Percentiles rank a stretch among this genome's conserved stretches.
phyloP scores from a whole-genome alignment of 2,113 vertebrate genomes.

The Clarias magur region DNA sequence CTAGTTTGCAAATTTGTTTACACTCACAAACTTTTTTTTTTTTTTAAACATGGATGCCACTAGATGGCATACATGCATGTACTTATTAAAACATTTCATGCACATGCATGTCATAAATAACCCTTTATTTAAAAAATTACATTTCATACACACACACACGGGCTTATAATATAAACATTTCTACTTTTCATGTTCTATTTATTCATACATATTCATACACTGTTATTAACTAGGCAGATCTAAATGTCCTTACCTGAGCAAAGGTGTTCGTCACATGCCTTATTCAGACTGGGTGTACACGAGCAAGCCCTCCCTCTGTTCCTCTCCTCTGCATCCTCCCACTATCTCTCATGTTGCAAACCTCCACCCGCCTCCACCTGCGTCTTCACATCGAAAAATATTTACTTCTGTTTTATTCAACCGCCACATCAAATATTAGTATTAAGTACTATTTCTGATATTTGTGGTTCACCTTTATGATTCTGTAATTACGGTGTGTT shows the following conservation, averaged over 20 bases:
- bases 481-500: background rate
- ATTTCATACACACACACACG: background rate
- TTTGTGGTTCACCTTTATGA: background rate
- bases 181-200: background rate
- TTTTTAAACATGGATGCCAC: too few species aligned
- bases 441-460: background rate
- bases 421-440: background rate
- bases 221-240: background rate
- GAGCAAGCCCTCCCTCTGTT: conserved; percentile 20
- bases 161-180: background rate
- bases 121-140: background rate
- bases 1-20: background rate
- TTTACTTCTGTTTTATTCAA: background rate
- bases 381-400: background rate
- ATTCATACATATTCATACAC: background rate
- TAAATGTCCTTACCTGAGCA: conserved; percentile 40
- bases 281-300: conserved; percentile 26
- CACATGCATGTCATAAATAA: background rate
- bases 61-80: background rate
- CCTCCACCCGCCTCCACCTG: background rate
- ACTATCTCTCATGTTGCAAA: conserved; percentile 40
- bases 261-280: conserved; percentile 34
- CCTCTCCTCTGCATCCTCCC: conserved; percentile 26
- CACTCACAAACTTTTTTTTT: background rate
- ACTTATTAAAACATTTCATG: background rate